Percentiles rank a stretch among this genome's conserved stretches.
Conservation (phyloP, 2,888 invertebrate genomes). For the Polydrusus tereticollis region DNA sequence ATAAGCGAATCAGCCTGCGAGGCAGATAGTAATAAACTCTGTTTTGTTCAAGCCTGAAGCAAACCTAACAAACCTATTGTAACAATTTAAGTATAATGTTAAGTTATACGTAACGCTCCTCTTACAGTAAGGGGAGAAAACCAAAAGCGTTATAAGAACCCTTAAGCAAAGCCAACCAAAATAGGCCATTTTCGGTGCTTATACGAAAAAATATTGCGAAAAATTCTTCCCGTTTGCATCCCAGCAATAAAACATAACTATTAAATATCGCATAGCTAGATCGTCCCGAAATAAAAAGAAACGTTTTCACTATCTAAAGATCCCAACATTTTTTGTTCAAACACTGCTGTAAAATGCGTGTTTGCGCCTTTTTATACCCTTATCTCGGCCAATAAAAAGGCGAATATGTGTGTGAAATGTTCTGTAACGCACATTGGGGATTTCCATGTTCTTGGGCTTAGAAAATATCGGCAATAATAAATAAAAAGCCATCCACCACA, state of each 20-base stretch:
- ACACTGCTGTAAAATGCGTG: conserved; percentile 23
- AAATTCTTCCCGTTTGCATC: neutral
- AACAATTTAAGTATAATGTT: no score
- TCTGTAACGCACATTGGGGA: conserved; percentile 22
- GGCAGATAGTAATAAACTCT: no score
- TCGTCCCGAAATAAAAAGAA: neutral
- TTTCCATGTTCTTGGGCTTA: conserved; percentile 18
- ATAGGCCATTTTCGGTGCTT: neutral
- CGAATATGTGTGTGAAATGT: conserved; percentile 35
- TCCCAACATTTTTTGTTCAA: conserved; percentile 1
- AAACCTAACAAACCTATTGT: no score
- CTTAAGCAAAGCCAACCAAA: neutral
- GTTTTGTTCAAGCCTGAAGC: no score
- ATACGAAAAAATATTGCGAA: neutral
- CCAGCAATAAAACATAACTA: neutral
- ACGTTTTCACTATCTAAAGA: conserved; percentile 6
- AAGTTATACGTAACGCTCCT: no score
- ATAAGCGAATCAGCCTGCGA: no score
- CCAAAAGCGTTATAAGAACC: neutral
- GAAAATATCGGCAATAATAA: conserved; percentile 2
- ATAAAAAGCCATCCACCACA: neutral
- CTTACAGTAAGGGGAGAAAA: no score
- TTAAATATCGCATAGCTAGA: neutral
- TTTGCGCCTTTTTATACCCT: conserved; percentile 24
- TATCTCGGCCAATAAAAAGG: conserved; percentile 30